Evolutionary conservation across 2,797 vertebrate species (phyloP).

Genomic region (Acipenser ruthenus): DNA sequence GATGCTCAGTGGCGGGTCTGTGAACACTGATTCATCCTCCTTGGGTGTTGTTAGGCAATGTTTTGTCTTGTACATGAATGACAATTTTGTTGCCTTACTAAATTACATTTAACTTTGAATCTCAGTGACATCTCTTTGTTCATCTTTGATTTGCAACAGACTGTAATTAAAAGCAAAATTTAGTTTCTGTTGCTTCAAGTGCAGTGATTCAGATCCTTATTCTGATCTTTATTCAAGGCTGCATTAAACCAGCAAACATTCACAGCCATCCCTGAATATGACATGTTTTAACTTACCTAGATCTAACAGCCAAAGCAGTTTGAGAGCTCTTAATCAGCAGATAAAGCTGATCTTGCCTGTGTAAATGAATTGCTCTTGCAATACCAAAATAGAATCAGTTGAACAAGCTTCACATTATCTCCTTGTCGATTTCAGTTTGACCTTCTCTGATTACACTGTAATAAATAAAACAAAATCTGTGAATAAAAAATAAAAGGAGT

Average conservation of each 20-base stretch:
- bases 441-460: constrained; percentile 19
- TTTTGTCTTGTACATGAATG: too few relatives aligned
- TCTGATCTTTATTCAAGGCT: constrained; percentile 43
- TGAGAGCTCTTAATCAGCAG: constrained; percentile 50
- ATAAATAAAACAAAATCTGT: neutral
- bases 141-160: too few relatives aligned
- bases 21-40: too few relatives aligned
- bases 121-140: too few relatives aligned
- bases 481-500: neutral
- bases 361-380: constrained; percentile 30
- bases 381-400: constrained; percentile 20
- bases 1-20: too few relatives aligned
- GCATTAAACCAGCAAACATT: constrained; percentile 36
- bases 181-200: neutral
- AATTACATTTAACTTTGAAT: too few relatives aligned
- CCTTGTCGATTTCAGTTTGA: constrained; percentile 18
- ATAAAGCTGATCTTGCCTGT: constrained; percentile 27
- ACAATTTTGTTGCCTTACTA: too few relatives aligned
- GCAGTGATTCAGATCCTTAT: constrained; percentile 4
- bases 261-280: constrained; percentile 38
- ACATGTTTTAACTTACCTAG: constrained; percentile 48
- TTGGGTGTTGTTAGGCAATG: too few relatives aligned
- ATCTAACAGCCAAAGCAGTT: constrained; percentile 31
- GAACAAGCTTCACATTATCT: constrained; percentile 20
- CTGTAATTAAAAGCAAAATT: neutral